phyloP scores from a whole-genome alignment of 2,888 invertebrate genomes.

The Syritta pipiens region DNA sequence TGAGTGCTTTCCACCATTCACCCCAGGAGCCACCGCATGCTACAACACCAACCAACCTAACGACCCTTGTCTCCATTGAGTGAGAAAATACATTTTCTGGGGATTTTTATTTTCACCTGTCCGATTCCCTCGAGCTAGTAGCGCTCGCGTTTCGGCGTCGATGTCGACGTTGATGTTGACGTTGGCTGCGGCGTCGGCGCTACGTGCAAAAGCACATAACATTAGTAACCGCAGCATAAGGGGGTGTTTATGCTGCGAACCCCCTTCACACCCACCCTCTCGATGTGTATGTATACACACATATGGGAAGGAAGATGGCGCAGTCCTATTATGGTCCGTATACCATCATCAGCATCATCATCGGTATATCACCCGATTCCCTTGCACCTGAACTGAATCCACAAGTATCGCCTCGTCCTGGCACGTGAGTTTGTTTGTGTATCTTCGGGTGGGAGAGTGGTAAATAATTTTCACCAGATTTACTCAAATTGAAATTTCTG shows the following conservation, averaged over 20 bases:
- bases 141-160: background rate
- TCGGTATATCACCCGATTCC: constrained; percentile 27
- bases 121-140: constrained; percentile 39
- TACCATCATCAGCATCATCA: constrained; percentile 48
- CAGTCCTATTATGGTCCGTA: constrained; percentile 41
- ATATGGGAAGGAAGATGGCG: background rate
- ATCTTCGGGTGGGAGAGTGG: constrained; percentile 2
- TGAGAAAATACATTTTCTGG: constrained; percentile 51
- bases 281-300: constrained; percentile 8
- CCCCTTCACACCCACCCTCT: background rate
- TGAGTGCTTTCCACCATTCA: constrained; percentile 28
- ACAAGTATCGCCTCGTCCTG: constrained; percentile 6
- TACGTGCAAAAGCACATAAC: constrained; percentile 29
- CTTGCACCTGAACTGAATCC: constrained; percentile 46
- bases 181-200: background rate
- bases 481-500: constrained; percentile 45
- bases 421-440: constrained; percentile 13
- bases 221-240: constrained; percentile 40
- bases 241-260: constrained; percentile 3
- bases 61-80: constrained; percentile 25
- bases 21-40: constrained; percentile 34
- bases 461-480: constrained; percentile 50
- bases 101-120: constrained; percentile 63
- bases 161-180: background rate
- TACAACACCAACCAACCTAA: constrained; percentile 28